Evolutionary conservation across 2,888 invertebrate genomes (phyloP), one percentile per base, ranked within the genome.

Genomic region (Mythimna pallens): DNA sequence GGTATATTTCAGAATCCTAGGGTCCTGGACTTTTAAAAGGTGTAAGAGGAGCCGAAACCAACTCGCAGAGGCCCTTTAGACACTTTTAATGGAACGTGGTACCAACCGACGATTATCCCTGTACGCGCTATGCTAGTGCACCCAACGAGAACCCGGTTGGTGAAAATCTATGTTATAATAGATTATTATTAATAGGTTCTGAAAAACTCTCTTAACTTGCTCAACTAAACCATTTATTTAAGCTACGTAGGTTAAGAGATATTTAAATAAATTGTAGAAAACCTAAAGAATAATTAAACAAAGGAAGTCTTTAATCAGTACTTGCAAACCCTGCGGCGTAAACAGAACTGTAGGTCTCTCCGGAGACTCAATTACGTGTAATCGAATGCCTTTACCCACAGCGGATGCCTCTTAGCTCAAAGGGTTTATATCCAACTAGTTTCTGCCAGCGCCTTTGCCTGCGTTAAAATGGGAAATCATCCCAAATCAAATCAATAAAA

Each of bases 321-420:
- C 57, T 54, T 12, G 12, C 34, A 34, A 54, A 40, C 40, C 34
- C 58, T 30, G 54, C 22, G 47, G 20, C 0, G 25, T 64, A 40
- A 43, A 40, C 58, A 65, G 58, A 63, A 58, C 34, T 36, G 54
- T 63, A 40, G 50, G 25, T 62, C 34, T 55, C 62, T 50, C 6
- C 43, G n/a, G 65, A 62, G 40, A 81, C 50, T 68, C 54, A 81
- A 77, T 79, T 77, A 64, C 57, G 40, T 63, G 65, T 65, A 76
- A 69, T 76, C 34, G 50, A 77, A 78, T 55, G 65, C 76, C 68
- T 74, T 61, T 66, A n/a, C 22, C 30, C 59, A 55, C 25, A 57
- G 54, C 54, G 64, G 36, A 40, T 34, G 47, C 50, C 43, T 64
- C n/a, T 17, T 10, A 17, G 12, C 50, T 81, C 62, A 70, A 77